Evolutionary conservation across 1,140 invertebrate genomes (phyloP).

Genomic region (Lepeophtheirus salmonis): DNA sequence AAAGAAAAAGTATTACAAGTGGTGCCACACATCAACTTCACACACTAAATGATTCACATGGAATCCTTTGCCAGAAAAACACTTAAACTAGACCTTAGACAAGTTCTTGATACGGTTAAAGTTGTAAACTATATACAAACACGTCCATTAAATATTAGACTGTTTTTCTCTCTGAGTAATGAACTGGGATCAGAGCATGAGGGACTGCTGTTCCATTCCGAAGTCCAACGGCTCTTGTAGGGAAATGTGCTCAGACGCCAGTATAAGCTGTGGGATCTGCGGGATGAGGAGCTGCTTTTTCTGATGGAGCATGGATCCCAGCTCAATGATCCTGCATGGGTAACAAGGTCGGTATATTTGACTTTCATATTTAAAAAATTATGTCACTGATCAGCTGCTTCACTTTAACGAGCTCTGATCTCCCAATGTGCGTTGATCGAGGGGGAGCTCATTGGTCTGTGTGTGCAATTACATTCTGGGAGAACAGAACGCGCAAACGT

Average conservation of each 20-base stretch:
- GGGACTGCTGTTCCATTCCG: constrained; percentile 22
- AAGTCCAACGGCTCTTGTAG: constrained; percentile 23
- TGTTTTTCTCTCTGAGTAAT: constrained; percentile 21
- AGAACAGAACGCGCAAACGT: no score
- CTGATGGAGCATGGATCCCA: constrained; percentile 18
- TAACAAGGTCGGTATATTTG: constrained; percentile 9
- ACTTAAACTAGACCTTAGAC: constrained; percentile 20
- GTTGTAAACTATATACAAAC: not conserved
- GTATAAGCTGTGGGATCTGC: constrained; percentile 23
- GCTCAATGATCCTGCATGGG: constrained; percentile 2
- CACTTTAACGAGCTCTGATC: no score
- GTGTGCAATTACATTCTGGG: no score
- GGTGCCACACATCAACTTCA: constrained; percentile 20
- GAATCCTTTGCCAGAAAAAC: constrained; percentile 22
- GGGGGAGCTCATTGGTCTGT: no score
- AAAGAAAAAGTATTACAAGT: constrained; percentile 21
- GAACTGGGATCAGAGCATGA: constrained; percentile 21
- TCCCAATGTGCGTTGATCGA: no score
- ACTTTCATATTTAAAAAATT: constrained; percentile 10
- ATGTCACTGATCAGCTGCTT: no score
- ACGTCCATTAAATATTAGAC: constrained; percentile 20
- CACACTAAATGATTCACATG: constrained; percentile 24
- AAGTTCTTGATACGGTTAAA: constrained; percentile 18
- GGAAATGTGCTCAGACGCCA: constrained; percentile 22
- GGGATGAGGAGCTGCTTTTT: constrained; percentile 22